Base-by-base conservation (phyloP, 2,797 vertebrate species). In the Halcyon leucocephala region DNA sequence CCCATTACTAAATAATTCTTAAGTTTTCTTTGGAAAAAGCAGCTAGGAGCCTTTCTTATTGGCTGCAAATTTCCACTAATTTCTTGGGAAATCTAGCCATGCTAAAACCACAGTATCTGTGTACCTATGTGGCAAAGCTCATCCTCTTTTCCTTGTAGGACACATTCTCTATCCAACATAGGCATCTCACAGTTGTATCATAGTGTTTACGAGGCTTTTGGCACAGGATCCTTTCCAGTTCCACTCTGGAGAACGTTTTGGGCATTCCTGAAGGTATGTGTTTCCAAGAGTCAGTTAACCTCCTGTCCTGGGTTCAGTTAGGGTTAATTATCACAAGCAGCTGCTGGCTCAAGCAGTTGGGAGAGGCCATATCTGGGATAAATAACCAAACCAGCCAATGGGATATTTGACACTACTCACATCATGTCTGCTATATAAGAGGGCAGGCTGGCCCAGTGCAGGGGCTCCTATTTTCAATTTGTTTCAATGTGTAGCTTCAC, bases 1-100 rank as follows among this genome's bases (percentile, higher is more conserved):
- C 22, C 55, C 49, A 69, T 95, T 96, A 89, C 64, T 51, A 91
- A 92, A 78, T 83, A 0, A 37, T 88, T 93, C 24, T 60, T 48
- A 52, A 91, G 35, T 92, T 95, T 95, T 89, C 60, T 91, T 90
- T 83, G 65, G 84, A 79, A 86, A 80, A 87, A 77, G 26, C 22
- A 37, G 3, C 21, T 67, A 26, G 31, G 13, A 93, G 42, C 11
- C 26, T 62, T 85, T 87, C 70, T 76, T 55, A 51, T 14, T 62
- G 39, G 15, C 16, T 93, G 65, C 25, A 88, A 65, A 91, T 83
- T 94, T 94, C 87, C 65, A 88, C 37, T 74, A 31, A 39, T 72
- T 74, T 72, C 72, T 89, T 77, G 64, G 52, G 67, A 94, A 60
- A 44, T 82, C 28, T 66, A 82, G 42, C 17, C 49, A 21, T 77